Conservation (phyloP, 2,797 vertebrate species). For the Premnoplex brunnescens region DNA sequence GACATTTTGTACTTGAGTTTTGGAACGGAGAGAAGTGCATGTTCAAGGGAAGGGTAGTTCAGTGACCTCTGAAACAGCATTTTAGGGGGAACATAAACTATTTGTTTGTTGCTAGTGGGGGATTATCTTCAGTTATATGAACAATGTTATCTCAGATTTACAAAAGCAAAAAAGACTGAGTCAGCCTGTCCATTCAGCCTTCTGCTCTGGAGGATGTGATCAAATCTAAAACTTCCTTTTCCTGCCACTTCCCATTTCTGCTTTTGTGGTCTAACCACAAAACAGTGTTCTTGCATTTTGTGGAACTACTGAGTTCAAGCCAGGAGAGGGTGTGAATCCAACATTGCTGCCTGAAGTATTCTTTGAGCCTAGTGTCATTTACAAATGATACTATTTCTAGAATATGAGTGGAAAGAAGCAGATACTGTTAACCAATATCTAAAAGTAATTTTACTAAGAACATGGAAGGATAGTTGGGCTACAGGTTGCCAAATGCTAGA, state of each 20-base stretch:
- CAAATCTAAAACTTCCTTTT: not conserved
- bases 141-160: not conserved
- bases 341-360: not conserved
- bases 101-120: not conserved
- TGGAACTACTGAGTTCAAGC: not conserved
- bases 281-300: not conserved
- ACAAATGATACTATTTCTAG: not conserved
- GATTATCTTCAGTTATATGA: not conserved
- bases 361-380: not conserved
- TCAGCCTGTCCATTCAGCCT: not conserved
- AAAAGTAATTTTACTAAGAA: not conserved
- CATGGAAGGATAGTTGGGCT: not conserved
- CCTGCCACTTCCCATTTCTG: not conserved
- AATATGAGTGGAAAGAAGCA: not conserved
- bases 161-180: not conserved
- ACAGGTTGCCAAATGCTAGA: not conserved
- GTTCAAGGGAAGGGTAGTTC: not conserved
- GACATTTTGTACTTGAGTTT: not conserved
- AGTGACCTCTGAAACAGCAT: not conserved
- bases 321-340: not conserved
- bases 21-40: not conserved
- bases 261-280: not conserved
- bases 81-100: not conserved
- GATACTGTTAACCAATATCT: not conserved
- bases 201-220: not conserved